Percentiles rank a stretch among this genome's conserved stretches.
Evolutionary conservation across 2,888 invertebrate genomes (phyloP).

Genomic region (Cephus runcator): DNA sequence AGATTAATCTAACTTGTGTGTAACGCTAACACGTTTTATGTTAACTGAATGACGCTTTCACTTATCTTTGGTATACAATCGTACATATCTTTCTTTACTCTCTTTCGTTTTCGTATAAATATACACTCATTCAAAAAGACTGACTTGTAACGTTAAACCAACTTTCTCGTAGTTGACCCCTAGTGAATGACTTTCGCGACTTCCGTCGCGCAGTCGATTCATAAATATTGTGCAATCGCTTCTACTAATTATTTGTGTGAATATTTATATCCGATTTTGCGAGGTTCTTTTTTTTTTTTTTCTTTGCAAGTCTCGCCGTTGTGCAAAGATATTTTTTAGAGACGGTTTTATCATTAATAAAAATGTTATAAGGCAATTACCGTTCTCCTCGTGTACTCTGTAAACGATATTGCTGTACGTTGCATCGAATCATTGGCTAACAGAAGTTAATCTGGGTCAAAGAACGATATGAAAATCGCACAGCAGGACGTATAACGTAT

Average conservation of each 20-base stretch:
- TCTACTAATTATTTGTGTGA: conserved; percentile 29
- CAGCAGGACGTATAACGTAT: not conserved
- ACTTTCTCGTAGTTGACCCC: conserved; percentile 20
- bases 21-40: conserved; percentile 39
- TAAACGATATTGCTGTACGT: not conserved
- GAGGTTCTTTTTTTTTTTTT: conserved; percentile 12
- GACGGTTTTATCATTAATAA: not conserved
- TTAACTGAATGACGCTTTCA: conserved; percentile 56
- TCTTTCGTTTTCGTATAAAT: conserved; percentile 41
- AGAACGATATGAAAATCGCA: not conserved
- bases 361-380: not conserved
- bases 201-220: conserved; percentile 24
- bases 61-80: conserved; percentile 64
- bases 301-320: conserved; percentile 27
- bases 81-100: conserved; percentile 30
- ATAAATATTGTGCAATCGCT: conserved; percentile 40
- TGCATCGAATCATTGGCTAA: not conserved
- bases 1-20: not conserved
- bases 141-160: conserved; percentile 30
- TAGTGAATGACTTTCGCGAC: conserved; percentile 21
- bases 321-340: conserved; percentile 39
- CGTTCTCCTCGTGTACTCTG: not conserved
- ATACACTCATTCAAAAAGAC: conserved; percentile 42
- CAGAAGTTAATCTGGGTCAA: not conserved
- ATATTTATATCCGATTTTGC: conserved; percentile 25